Conservation (phyloP, 2,113 vertebrate species). For the Amazona vittata region DNA sequence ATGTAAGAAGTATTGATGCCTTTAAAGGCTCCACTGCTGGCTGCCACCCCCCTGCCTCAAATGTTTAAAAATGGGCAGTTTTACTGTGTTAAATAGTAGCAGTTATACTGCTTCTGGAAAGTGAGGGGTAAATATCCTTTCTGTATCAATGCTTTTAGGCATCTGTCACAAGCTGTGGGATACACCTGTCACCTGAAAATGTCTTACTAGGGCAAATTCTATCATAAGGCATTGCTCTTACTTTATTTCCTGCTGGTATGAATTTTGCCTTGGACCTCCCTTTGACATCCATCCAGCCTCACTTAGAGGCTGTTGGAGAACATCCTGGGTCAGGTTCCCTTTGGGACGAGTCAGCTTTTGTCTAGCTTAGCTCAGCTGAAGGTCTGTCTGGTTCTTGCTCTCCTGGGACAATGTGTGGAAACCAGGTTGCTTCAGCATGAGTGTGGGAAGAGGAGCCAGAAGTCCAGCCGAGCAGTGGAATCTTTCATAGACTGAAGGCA, state of each 20-base stretch:
- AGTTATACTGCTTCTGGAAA: neutral
- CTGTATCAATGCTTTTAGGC: neutral
- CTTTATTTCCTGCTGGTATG: neutral
- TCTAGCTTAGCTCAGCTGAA: neutral
- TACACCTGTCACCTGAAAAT: neutral
- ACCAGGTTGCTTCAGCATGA: neutral
- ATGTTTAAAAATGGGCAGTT: rapidly evolving
- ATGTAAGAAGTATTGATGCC: neutral
- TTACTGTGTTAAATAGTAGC: neutral
- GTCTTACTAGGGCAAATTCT: neutral
- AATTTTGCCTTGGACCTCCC: neutral
- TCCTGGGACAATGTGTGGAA: neutral
- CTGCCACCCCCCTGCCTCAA: neutral
- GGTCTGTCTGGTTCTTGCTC: neutral
- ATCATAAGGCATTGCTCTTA: neutral
- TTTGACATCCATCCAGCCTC: neutral
- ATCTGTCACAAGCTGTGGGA: neutral
- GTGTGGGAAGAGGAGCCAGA: neutral
- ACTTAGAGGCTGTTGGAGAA: neutral
- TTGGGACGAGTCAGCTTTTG: neutral
- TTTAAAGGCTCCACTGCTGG: neutral
- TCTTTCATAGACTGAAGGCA: neutral
- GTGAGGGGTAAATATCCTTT: neutral
- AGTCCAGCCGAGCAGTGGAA: neutral
- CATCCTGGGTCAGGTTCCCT: neutral